phyloP scores from a whole-genome alignment of 2,888 invertebrate genomes.

The Congeria kusceri region DNA sequence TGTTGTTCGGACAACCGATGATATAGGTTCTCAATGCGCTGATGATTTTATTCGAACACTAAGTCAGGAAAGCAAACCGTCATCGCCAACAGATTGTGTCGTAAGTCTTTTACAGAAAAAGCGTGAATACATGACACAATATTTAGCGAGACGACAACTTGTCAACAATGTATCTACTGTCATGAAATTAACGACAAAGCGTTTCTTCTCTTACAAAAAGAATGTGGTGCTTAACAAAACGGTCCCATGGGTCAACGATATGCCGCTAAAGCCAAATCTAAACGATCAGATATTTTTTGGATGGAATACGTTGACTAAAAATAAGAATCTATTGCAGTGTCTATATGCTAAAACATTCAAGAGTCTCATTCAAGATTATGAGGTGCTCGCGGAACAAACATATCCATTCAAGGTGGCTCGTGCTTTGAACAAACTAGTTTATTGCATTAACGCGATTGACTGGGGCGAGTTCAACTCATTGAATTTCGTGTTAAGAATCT shows the following conservation, averaged over 20 bases:
- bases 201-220: constrained; percentile 20
- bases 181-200: constrained; percentile 9
- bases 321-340: not conserved
- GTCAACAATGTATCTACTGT: constrained; percentile 15
- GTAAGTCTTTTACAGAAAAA: constrained; percentile 15
- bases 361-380: constrained; percentile 21
- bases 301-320: constrained; percentile 7
- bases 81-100: not conserved
- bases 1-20: not conserved
- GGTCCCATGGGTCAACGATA: constrained; percentile 23
- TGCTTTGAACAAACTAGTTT: constrained; percentile 15
- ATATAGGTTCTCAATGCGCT: constrained; percentile 4
- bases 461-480: constrained; percentile 32
- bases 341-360: constrained; percentile 16
- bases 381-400: constrained; percentile 8
- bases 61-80: not conserved
- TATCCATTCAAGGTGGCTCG: constrained; percentile 27
- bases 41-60: constrained; percentile 11
- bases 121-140: constrained; percentile 24
- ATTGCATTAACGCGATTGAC: constrained; percentile 23
- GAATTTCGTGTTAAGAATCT: constrained; percentile 31
- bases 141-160: constrained; percentile 15
- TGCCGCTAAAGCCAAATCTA: constrained; percentile 17
- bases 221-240: not conserved
- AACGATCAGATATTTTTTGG: constrained; percentile 17